A percentile compares a stretch with the other conserved stretches of the same genome.
Conservation (phyloP, 2,888 invertebrate genomes). For the Callimorpha dominula region DNA sequence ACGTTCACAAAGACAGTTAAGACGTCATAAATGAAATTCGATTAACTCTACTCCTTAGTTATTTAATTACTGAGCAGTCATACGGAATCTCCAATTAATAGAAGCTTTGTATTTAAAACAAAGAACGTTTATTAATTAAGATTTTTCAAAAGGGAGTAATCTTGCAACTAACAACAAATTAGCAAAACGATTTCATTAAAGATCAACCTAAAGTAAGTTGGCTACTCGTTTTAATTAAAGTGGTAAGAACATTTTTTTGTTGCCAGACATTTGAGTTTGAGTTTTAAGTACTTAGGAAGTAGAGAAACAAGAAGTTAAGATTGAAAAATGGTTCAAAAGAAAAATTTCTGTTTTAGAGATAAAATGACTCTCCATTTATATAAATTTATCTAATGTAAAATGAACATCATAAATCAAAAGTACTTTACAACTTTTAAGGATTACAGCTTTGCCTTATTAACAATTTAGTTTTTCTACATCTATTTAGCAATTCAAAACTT, state of each 20-base stretch:
- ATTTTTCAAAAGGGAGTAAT: slow-evolving; percentile 48
- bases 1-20: not conserved
- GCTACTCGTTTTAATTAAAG: slow-evolving; percentile 59
- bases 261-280: slow-evolving; percentile 21
- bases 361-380: too few relatives aligned
- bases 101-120: slow-evolving; percentile 19
- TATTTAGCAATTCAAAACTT: too few relatives aligned
- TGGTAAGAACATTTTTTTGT: slow-evolving; percentile 47
- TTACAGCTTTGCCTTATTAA: too few relatives aligned
- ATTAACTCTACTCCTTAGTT: not conserved
- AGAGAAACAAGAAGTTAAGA: slow-evolving; percentile 1
- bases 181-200: slow-evolving; percentile 56
- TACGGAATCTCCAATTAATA: slow-evolving; percentile 20
- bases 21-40: not conserved
- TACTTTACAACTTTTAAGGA: too few relatives aligned
- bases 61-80: slow-evolving; percentile 18
- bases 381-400: too few relatives aligned
- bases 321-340: not conserved
- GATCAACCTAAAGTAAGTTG: slow-evolving; percentile 38
- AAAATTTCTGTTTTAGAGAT: not conserved
- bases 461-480: too few relatives aligned
- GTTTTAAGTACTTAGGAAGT: slow-evolving; percentile 13
- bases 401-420: too few relatives aligned
- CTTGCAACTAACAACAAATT: slow-evolving; percentile 54
- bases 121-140: slow-evolving; percentile 42